Base-by-base conservation (phyloP, 2,797 vertebrate genomes). In the Sparidentex hasta region DNA sequence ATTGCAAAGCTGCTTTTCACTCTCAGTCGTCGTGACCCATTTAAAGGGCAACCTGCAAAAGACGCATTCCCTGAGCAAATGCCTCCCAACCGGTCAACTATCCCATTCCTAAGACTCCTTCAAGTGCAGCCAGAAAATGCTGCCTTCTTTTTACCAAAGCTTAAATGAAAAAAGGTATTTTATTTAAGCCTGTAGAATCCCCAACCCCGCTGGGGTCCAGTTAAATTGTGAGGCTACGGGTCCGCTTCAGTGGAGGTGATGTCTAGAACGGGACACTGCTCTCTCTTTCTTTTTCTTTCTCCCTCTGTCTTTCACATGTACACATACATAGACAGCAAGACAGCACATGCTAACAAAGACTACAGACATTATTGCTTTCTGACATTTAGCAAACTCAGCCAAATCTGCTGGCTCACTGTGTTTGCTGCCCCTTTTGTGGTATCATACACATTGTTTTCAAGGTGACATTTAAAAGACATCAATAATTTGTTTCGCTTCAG, bases 381-480 rank as follows among this genome's bases (percentile, higher is more conserved):
- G 14, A 47, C 46, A 47, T 18, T 18, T 18, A 47, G 16, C 46
- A 47, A 47, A 47, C 46, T 47, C 16, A 29, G 25, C 50, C 38
- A 50, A 69, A 74, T 56, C 50, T 13, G 1, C 25, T 21, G 50
- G 23, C 74, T 76, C 25, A 73, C 65, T 77, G 58, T 51, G 59
- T 78, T 65, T 23, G 17, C 18, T 27, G 21, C 25, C 38, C 20
- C 33, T 55, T 78, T 70, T 75, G 38, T 76, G 7, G 48, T 55
- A 72, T 52, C 41, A 54, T 38, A 47, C 17, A 69, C 65, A 72
- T 21, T 33, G 44, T 74, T 74, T 63, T 41, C 56, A 86, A 75
- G 62, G 66, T 88, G 82, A 88, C 73, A 81, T 85, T 84, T 71
- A 67, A 50, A 68, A 50, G n/a, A 48, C 20, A 70, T 81, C 76